Base-by-base conservation (phyloP, 2,888 invertebrate species). In the Eupeodes luniger region DNA sequence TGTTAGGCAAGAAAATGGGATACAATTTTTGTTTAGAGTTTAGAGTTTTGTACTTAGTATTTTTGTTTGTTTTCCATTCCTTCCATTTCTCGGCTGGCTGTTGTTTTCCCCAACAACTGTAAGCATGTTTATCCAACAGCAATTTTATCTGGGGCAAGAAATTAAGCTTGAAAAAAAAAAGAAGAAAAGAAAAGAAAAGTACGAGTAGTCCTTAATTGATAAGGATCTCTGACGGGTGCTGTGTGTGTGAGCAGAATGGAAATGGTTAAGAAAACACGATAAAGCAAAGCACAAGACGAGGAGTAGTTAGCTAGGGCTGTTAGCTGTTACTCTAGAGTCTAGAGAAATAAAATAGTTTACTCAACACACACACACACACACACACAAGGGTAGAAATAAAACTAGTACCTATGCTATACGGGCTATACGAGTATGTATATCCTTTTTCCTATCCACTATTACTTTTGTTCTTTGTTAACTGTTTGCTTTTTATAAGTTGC, bases 121-220 rank as follows among this genome's bases (percentile, higher is more conserved):
- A 78, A 85, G 78, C 47, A 75, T 85, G 78, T 82, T 85, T 85
- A 85, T 69, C 72, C 85, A 78, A 49, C 55, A 67, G 62, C 76
- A 82, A 78, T 82, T 19, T 69, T 82, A 85, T 85, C 82, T 85
- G 62, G 85, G 77, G 61, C 85, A 85, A 82, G 40, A 61, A 85
- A 82, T 78, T 85, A 85, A 85, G 67, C 77, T 76, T 14, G 51
- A 61, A 9, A 59, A 12, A 64, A 49, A 61, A 78, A 67, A 64
- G 62, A 74, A 44, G 53, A 5, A 44, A 72, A 53, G 66, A 55
- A 19, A 19, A n/a, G 53, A 9, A 62, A 12, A 16, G 6, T 64
- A 5, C 27, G 19, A 12, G 36, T 34, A 67, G 67, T 66, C 59
- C 74, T 76, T 83, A 86, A 86, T 86, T 86, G 86, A 86, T 86